These are phyloP conservation scores for Drosophila nr. perissopoda DNA, from an alignment of 2,888 invertebrate species.

Conservation along the genomic window DNA sequence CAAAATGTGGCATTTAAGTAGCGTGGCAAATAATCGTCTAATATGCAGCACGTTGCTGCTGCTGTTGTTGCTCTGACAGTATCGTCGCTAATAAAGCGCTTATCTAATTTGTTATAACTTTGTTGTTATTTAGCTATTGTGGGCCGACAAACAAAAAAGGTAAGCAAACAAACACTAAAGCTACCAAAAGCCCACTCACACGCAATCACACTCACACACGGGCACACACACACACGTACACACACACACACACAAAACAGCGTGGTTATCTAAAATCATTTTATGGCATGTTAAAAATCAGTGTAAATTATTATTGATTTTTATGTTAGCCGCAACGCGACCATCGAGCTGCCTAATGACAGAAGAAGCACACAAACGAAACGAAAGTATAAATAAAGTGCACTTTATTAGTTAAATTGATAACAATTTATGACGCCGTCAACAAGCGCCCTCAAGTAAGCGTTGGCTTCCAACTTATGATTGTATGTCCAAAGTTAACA, in stretches of 20 bases:
- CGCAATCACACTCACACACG: conserved; percentile 24
- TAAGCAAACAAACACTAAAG: conserved; percentile 56
- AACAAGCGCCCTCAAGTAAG: conserved; percentile 19
- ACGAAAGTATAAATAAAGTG: conserved; percentile 29
- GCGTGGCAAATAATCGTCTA: conserved; percentile 35
- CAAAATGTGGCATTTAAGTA: conserved; percentile 20
- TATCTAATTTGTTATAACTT: conserved; percentile 73
- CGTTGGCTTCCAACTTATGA: conserved; percentile 24
- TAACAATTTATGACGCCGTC: conserved; percentile 43
- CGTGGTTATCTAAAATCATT: conserved; percentile 63
- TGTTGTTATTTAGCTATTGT: conserved; percentile 68
- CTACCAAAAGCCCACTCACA: conserved; percentile 47
- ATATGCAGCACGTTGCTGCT: conserved; percentile 8
- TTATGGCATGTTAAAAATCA: conserved; percentile 66
- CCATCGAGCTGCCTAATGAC: conserved; percentile 50
- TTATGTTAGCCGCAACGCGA: conserved; percentile 36
- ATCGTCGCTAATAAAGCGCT: conserved; percentile 70
- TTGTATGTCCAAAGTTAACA: conserved; percentile 30
- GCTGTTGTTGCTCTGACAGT: conserved; percentile 41
- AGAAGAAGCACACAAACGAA: conserved; percentile 1
- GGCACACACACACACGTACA: neutral
- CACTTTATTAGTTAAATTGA: conserved; percentile 67
- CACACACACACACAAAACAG: conserved; percentile 4
- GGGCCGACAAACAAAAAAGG: conserved; percentile 57
- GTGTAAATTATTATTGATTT: conserved; percentile 72